Conservation (phyloP, 53 echinoderm and acorn worm species). For the Astropecten irregularis region DNA sequence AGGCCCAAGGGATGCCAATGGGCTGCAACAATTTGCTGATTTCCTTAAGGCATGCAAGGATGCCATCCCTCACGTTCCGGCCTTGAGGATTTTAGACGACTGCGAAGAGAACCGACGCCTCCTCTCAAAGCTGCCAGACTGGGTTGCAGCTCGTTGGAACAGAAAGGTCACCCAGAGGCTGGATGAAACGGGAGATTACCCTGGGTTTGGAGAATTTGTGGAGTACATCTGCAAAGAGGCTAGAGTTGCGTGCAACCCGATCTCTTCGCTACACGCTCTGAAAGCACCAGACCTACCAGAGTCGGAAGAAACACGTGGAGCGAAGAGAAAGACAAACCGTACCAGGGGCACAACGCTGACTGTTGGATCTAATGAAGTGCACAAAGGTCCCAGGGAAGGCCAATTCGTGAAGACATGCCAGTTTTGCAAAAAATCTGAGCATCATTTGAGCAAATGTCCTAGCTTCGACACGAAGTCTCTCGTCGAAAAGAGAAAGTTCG, state of each 20-base stretch:
- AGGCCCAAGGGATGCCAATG: slow-evolving; percentile 31
- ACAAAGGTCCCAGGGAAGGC: neutral
- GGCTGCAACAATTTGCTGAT: slow-evolving; percentile 47
- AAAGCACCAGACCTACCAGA: slow-evolving; percentile 1
- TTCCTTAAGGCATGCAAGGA: slow-evolving; percentile 37
- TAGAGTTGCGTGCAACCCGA: slow-evolving; percentile 19
- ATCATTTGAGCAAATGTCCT: slow-evolving; percentile 34
- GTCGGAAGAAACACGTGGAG: neutral
- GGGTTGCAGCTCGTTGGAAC: slow-evolving; percentile 14
- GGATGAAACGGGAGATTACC: neutral
- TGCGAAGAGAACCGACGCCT: slow-evolving; percentile 17
- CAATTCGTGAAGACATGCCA: slow-evolving; percentile 12
- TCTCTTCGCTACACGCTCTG: neutral
- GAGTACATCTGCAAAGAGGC: slow-evolving; percentile 9
- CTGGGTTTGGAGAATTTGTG: slow-evolving; percentile 15
- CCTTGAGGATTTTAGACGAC: slow-evolving; percentile 8
- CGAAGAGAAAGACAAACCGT: neutral
- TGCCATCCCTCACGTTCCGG: slow-evolving; percentile 34
- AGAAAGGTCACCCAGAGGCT: neutral
- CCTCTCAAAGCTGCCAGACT: slow-evolving; percentile 17
- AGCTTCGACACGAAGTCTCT: slow-evolving; percentile 30
- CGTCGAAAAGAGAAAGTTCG: slow-evolving; percentile 2
- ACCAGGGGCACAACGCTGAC: neutral
- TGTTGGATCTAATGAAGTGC: neutral
- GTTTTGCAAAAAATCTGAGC: slow-evolving; percentile 43